Evolutionary conservation across 1,140 invertebrate species (phyloP), one percentile per base, ranked within the genome.

Genomic region (Polypedilum vanderplanki): DNA sequence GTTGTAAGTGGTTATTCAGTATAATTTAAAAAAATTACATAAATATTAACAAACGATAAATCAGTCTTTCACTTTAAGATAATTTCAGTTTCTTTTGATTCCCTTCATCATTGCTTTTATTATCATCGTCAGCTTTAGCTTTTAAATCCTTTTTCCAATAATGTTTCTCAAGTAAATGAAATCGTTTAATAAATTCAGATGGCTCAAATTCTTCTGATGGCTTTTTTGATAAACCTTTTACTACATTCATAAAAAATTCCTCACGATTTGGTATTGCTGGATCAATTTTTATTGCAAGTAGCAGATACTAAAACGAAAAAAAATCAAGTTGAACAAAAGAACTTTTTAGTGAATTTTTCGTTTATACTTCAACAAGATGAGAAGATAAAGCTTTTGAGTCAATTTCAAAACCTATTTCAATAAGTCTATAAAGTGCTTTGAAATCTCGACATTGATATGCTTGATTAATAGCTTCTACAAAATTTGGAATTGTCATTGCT

Each of bases 231-330:
- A 15, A 57, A 4, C 46, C 46, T 57, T 57, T 57, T 1, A 57
- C 46, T n/a, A n/a, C 46, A 15, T 57, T 15, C 10, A 57, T n/a
- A 4, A 57, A n/a, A 12, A 57, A n/a, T 15, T 57, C 46, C 12
- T 57, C 12, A 12, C 46, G 12, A 15, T 57, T 57, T 57, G 46
- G 12, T 12, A 57, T 57, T 57, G 12, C n/a, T 57, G 46, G 46
- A 57, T 57, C 46, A n/a, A 57, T 57, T 57, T 57, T n/a, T 57
- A 57, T 57, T 57, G 46, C 12, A 57, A n/a, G 12, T n/a, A n/a
- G 15, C 0, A 57, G 12, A n/a, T 57, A 57, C 46, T 57, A n/a
- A n/a, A 57, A 15, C 15, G 12, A 46, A 46, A 46, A 46, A 8
- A 46, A n/a, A n/a, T n/a, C n/a, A n/a, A n/a, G n/a, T n/a, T n/a